phyloP scores from a whole-genome alignment of 2,113 vertebrate genomes.

The Tetraodon nigroviridis region DNA sequence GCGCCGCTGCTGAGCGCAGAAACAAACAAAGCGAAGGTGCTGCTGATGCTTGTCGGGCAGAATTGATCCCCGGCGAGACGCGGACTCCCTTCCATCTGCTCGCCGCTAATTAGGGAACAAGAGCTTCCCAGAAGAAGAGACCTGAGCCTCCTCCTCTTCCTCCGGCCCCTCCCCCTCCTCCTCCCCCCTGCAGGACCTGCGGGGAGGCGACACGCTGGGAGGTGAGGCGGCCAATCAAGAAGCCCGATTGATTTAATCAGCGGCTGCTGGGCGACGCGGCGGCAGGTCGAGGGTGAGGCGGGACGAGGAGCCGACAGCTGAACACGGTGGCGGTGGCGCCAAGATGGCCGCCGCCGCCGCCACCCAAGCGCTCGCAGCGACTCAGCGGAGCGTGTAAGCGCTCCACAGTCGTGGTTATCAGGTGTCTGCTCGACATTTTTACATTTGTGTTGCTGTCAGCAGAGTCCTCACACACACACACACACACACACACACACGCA shows the following conservation, averaged over 20 bases:
- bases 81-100: constrained; percentile 72
- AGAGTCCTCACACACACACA: too few relatives aligned
- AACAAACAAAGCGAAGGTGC: constrained; percentile 54
- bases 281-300: background rate
- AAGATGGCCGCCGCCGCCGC: background rate
- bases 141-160: constrained; percentile 30
- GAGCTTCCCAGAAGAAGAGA: constrained; percentile 54
- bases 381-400: too few relatives aligned
- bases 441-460: too few relatives aligned
- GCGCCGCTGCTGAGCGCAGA: constrained; percentile 48
- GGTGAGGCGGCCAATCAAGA: constrained; percentile 51
- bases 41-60: constrained; percentile 42
- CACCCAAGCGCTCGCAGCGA: too few relatives aligned
- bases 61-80: constrained; percentile 65
- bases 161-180: constrained; percentile 37
- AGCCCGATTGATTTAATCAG: constrained; percentile 34
- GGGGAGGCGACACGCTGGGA: constrained; percentile 42
- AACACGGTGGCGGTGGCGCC: background rate
- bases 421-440: too few relatives aligned
- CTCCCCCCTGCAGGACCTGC: constrained; percentile 25
- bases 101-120: constrained; percentile 72
- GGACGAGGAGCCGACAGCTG: background rate
- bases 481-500: too few relatives aligned
- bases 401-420: too few relatives aligned
- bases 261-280: background rate